Evolutionary conservation across 2,888 invertebrate genomes (phyloP).

Genomic region (Coelinius sp.): DNA sequence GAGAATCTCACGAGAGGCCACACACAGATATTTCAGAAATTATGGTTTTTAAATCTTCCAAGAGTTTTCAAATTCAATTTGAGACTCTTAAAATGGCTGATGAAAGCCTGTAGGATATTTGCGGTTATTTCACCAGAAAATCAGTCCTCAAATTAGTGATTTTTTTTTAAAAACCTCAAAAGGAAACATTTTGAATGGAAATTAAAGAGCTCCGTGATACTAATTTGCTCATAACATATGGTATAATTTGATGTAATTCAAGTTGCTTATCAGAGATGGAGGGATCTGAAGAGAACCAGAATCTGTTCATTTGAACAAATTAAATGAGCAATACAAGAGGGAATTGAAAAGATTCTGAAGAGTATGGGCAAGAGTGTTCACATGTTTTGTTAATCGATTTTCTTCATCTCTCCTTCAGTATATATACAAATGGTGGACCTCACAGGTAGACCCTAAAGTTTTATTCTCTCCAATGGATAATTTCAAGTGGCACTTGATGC

Average conservation of each 20-base stretch:
- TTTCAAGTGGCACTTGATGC: slow-evolving; percentile 53
- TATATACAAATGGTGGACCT: slow-evolving; percentile 46
- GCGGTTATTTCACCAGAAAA: background rate
- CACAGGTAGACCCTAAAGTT: slow-evolving; percentile 55
- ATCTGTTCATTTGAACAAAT: slow-evolving; percentile 21
- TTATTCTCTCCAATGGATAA: slow-evolving; percentile 21
- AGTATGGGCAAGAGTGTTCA: background rate
- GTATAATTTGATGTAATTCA: background rate
- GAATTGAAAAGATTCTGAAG: background rate
- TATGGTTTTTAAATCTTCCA: slow-evolving; percentile 4
- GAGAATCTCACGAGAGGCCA: slow-evolving; percentile 14
- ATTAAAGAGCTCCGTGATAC: background rate
- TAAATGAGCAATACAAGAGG: slow-evolving; percentile 1
- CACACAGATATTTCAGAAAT: slow-evolving; percentile 6
- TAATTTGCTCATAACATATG: background rate
- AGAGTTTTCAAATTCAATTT: slow-evolving; percentile 21
- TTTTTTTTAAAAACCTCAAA: background rate
- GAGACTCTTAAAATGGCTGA: background rate
- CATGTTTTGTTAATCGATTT: slow-evolving; percentile 1
- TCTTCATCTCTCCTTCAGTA: background rate
- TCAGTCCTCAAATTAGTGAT: background rate
- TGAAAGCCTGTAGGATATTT: background rate
- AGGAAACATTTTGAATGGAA: background rate
- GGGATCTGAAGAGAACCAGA: background rate
- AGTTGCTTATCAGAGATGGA: background rate